Evolutionary conservation across 2,113 vertebrate species (phyloP).

Genomic region (Gracilinanus agilis): DNA sequence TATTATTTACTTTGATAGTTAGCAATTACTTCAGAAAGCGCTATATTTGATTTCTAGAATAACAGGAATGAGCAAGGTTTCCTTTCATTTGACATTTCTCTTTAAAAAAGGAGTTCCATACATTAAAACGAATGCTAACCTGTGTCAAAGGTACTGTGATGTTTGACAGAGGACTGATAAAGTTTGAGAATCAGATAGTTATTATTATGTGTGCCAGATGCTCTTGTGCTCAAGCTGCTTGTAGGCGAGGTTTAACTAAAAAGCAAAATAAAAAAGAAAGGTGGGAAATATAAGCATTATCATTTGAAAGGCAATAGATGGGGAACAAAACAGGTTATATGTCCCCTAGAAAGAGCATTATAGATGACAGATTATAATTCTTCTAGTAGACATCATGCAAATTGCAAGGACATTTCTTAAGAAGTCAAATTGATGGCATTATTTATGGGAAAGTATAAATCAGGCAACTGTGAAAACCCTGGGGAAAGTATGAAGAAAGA

Average conservation of each 20-base stretch:
- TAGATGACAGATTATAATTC: slow-evolving; percentile 62
- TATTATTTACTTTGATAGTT: not conserved
- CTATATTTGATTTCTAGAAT: not conserved
- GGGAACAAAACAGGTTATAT: slow-evolving; percentile 43
- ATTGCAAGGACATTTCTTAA: slow-evolving; percentile 51
- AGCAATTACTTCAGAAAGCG: not conserved
- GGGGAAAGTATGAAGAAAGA: slow-evolving; percentile 34
- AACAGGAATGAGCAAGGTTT: not conserved
- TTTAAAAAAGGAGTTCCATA: not conserved
- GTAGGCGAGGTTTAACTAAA: slow-evolving; percentile 50
- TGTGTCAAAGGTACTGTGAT: not conserved
- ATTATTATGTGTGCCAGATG: not conserved
- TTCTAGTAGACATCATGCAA: slow-evolving; percentile 56
- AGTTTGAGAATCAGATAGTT: not conserved
- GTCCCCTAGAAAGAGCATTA: slow-evolving; percentile 45
- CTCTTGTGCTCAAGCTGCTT: slow-evolving; percentile 5
- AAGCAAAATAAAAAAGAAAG: slow-evolving; percentile 37
- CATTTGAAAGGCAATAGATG: slow-evolving; percentile 57
- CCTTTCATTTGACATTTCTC: slow-evolving; percentile 33
- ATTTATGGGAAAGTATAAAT: slow-evolving; percentile 69
- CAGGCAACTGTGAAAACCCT: slow-evolving; percentile 35
- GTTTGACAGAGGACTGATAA: slow-evolving; percentile 6
- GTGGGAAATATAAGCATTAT: slow-evolving; percentile 42
- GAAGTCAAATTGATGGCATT: slow-evolving; percentile 64
- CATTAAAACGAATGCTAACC: slow-evolving; percentile 36